Evolutionary conservation across 2,113 vertebrate species (phyloP).

Genomic region (Dendropsophus ebraccatus): DNA sequence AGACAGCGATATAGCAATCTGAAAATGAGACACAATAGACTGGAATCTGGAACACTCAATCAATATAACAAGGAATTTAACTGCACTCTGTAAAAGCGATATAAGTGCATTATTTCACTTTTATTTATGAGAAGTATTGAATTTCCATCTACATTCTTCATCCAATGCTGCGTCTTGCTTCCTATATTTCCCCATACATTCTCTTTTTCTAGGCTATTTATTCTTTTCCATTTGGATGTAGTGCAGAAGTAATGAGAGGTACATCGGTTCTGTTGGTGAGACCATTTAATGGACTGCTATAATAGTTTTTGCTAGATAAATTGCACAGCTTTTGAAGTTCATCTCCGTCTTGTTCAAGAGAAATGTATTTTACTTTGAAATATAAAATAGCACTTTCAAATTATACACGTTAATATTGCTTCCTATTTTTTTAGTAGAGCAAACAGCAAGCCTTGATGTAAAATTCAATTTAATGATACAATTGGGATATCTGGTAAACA

Average conservation of each 20-base stretch:
- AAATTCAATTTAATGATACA: not conserved
- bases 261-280: not conserved
- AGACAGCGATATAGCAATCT: not conserved
- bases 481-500: not conserved
- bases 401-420: not conserved
- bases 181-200: conserved; percentile 14
- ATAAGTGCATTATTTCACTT: conserved; percentile 30
- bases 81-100: conserved; percentile 17
- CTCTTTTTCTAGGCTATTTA: not conserved
- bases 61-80: conserved; percentile 28
- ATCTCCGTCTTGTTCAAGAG: conserved; percentile 31
- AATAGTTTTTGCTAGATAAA: conserved; percentile 18
- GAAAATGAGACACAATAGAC: conserved; percentile 23
- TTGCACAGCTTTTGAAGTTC: conserved; percentile 42
- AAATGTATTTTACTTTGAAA: conserved; percentile 41
- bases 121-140: conserved; percentile 36
- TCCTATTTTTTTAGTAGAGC: not conserved
- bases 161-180: not conserved
- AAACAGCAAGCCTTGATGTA: not conserved
- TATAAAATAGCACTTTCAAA: conserved; percentile 17
- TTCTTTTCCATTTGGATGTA: conserved; percentile 16
- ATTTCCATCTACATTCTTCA: conserved; percentile 15
- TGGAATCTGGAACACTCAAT: conserved; percentile 36
- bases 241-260: conserved; percentile 18
- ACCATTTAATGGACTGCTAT: conserved; percentile 31